phyloP scores from a whole-genome alignment of 2,888 invertebrate genomes.

The Bruchidius siliquastri region DNA sequence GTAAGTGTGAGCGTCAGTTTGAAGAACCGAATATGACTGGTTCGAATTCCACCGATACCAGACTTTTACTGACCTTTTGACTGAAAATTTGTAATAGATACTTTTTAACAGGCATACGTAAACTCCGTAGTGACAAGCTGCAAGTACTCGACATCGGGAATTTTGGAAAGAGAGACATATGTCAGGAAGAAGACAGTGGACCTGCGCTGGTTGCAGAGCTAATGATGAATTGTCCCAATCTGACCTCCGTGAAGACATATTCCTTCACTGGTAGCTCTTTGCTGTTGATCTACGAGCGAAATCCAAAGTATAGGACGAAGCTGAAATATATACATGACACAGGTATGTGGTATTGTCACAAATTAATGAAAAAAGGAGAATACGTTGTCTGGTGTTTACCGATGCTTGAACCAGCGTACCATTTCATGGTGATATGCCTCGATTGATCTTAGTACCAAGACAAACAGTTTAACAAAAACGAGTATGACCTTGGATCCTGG shows the following conservation, averaged over 20 bases:
- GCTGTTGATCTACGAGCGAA: constrained; percentile 53
- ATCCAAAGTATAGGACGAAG: constrained; percentile 57
- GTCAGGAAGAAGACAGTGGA: constrained; percentile 44
- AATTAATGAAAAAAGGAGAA: too few species aligned
- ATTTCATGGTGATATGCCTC: too few species aligned
- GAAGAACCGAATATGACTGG: too few species aligned
- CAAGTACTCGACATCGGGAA: constrained; percentile 58
- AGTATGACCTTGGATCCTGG: too few species aligned
- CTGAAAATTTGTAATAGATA: too few species aligned
- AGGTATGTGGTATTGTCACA: not conserved
- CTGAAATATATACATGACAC: constrained; percentile 65
- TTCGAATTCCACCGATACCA: too few species aligned
- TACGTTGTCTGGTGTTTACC: too few species aligned
- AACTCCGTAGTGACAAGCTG: constrained; percentile 54
- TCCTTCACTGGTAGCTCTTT: constrained; percentile 64
- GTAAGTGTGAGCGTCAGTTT: too few species aligned
- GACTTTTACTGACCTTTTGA: too few species aligned
- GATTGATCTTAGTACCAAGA: too few species aligned
- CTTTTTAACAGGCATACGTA: constrained; percentile 58
- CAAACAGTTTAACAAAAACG: too few species aligned
- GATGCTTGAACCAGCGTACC: too few species aligned
- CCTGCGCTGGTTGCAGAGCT: constrained; percentile 58
- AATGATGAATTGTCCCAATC: constrained; percentile 59
- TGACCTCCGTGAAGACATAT: constrained; percentile 62
- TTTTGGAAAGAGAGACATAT: constrained; percentile 65